Evolutionary conservation across 1,140 invertebrate genomes (phyloP).

Genomic region (Cherax destructor): DNA sequence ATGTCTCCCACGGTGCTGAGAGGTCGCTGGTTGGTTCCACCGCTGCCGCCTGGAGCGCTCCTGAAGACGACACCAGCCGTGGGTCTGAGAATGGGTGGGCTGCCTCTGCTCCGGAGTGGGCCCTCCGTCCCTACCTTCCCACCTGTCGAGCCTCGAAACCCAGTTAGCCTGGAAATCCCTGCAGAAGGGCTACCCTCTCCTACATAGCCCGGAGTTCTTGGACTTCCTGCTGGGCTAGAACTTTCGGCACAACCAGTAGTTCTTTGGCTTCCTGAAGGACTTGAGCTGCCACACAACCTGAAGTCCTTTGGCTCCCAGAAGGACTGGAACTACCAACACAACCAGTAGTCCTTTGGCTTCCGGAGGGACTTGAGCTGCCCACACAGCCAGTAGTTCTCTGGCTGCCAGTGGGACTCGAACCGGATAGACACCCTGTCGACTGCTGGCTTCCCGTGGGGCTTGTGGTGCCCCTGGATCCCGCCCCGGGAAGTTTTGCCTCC

Average conservation of each 20-base stretch:
- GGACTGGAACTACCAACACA: not conserved
- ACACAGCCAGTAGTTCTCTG: not conserved
- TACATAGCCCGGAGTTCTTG: not conserved
- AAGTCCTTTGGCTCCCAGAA: not conserved
- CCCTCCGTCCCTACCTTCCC: not conserved
- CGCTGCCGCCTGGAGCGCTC: not conserved
- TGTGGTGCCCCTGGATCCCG: not conserved
- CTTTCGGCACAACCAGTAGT: not conserved
- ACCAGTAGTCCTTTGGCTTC: not conserved
- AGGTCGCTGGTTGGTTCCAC: not conserved
- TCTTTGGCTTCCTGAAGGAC: not conserved
- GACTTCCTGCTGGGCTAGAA: not conserved
- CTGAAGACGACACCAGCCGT: not conserved
- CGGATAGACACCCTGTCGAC: not conserved
- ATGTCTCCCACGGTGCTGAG: slow-evolving; percentile 11
- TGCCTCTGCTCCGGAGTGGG: not conserved
- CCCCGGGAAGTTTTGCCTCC: not conserved
- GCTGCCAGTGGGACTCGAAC: not conserved
- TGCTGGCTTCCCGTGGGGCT: not conserved
- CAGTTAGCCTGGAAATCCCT: not conserved
- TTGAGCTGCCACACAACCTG: not conserved
- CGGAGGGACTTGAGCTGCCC: not conserved
- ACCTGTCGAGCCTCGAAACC: not conserved
- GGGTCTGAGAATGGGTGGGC: not conserved
- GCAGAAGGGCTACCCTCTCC: not conserved